Percentiles rank a stretch among this genome's conserved stretches.
phyloP scores from a whole-genome alignment of 2,797 vertebrate genomes.

The Okamejei kenojei region DNA sequence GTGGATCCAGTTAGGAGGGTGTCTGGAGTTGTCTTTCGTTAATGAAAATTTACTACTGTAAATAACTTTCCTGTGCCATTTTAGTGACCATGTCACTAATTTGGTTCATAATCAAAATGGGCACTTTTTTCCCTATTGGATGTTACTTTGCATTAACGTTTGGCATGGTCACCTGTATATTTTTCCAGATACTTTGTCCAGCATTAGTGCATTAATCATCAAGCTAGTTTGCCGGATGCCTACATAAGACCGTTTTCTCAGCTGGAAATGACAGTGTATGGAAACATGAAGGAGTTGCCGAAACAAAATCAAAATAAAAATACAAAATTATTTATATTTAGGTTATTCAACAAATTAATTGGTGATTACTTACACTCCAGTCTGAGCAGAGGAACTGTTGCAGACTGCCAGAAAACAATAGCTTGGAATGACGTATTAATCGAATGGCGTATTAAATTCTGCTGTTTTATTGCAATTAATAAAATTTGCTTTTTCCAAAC shows the following conservation, averaged over 20 bases:
- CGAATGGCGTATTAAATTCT: neutral
- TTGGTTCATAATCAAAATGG: neutral
- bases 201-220: neutral
- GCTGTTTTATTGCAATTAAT: neutral
- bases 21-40: neutral
- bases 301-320: neutral
- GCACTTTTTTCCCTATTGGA: neutral
- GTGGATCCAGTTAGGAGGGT: neutral
- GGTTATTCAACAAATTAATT: neutral
- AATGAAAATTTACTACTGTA: neutral
- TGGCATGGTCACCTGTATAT: neutral
- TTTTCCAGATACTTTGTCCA: neutral
- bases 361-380: neutral
- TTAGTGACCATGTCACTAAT: neutral
- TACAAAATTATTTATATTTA: neutral
- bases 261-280: neutral
- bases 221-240: neutral
- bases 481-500: neutral
- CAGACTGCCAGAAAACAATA: neutral
- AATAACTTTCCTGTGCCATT: too few species aligned
- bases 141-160: slow-evolving; percentile 1
- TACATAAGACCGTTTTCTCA: neutral
- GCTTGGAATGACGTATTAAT: neutral
- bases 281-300: neutral
- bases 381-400: neutral